These are phyloP conservation scores for Gymnothorax javanicus DNA, from an alignment of 2,797 vertebrate genomes.

Conservation along the genomic window DNA sequence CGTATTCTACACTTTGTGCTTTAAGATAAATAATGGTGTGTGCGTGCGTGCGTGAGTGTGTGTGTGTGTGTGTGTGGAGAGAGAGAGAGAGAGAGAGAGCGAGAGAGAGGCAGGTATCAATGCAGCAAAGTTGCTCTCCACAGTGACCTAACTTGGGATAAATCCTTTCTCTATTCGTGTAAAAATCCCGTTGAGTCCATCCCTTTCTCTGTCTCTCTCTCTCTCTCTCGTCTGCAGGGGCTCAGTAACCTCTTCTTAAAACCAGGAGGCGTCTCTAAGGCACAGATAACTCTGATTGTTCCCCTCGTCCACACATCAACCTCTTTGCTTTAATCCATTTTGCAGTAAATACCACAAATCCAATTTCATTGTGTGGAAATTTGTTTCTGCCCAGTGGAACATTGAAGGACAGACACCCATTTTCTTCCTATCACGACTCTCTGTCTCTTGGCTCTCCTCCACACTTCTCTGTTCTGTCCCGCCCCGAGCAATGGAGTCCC, in stretches of 20 bases:
- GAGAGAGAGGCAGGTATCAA: too few relatives aligned
- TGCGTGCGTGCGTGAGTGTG: not conserved
- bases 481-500: not conserved
- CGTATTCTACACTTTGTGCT: not conserved
- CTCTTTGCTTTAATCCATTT: conserved; percentile 9
- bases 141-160: not conserved
- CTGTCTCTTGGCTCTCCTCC: not conserved
- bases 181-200: not conserved
- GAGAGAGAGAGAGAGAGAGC: too few relatives aligned
- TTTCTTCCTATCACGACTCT: not conserved
- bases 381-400: not conserved
- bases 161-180: not conserved
- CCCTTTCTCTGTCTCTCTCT: not conserved
- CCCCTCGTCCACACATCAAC: not conserved
- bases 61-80: not conserved
- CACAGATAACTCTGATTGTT: not conserved
- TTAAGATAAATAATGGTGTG: not conserved
- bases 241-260: not conserved
- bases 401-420: not conserved
- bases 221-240: not conserved
- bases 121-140: not conserved
- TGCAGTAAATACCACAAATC: not conserved
- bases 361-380: conserved; percentile 13
- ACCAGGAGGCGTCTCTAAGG: not conserved
- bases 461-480: not conserved